phyloP scores from a whole-genome alignment of 2,797 vertebrate genomes.

The Lagocephalus sceleratus region DNA sequence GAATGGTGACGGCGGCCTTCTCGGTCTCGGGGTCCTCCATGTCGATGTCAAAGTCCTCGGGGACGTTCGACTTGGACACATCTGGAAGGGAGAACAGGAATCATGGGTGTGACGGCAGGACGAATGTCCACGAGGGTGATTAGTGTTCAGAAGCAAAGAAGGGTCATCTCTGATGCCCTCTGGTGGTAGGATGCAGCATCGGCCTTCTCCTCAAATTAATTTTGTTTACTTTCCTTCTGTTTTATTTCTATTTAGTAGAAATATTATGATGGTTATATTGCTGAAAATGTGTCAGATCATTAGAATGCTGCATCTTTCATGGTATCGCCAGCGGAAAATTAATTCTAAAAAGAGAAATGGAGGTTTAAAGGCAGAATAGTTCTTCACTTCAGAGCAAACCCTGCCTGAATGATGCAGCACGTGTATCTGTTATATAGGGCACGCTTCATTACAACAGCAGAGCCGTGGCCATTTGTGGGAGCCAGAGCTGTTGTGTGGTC shows the following conservation, averaged over 20 bases:
- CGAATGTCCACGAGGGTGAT: neutral
- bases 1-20: conserved; percentile 94
- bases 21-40: conserved; percentile 96
- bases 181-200: too few relatives aligned
- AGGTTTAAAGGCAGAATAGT: too few relatives aligned
- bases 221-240: too few relatives aligned
- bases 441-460: too few relatives aligned
- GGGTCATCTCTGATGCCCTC: too few relatives aligned
- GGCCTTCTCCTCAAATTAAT: too few relatives aligned
- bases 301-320: neutral
- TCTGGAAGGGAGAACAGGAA: conserved; percentile 43
- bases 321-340: too few relatives aligned
- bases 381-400: too few relatives aligned
- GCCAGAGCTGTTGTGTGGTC: conserved; percentile 14
- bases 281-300: neutral
- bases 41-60: conserved; percentile 96
- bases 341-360: too few relatives aligned
- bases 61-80: conserved; percentile 87
- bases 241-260: too few relatives aligned
- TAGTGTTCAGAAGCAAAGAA: neutral
- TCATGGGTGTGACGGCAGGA: conserved; percentile 1
- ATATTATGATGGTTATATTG: too few relatives aligned
- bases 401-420: too few relatives aligned
- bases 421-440: neutral
- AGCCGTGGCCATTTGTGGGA: neutral